Evolutionary conservation across 1,140 invertebrate genomes (phyloP), one percentile per base, ranked within the genome.

Genomic region (Mamestra configurata): DNA sequence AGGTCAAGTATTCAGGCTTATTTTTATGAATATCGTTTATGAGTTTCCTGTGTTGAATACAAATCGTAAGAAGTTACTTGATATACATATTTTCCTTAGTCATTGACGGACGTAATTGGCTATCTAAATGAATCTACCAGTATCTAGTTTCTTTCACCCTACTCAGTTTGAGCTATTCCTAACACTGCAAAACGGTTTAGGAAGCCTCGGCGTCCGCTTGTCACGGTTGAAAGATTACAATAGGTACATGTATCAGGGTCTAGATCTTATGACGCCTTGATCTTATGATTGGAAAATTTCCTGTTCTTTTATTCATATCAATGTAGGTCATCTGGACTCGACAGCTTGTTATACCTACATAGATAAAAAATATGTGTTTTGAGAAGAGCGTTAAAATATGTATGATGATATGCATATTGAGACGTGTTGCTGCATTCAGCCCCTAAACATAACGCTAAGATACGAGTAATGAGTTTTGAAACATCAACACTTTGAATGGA

Each of bases 21-120:
- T 64, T 76, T 57, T 76, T 61, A 37, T 51, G 4, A 49, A 43
- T 76, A 46, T 76, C 22, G 24, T 61, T 76, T 75, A 75, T 75
- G 71, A 75, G 71, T 57, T 57, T 57, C 51, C 68, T 57, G 71
- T 75, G 31, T 59, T 59, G 73, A 76, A 76, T 76, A 76, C 24
- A 49, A 76, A 76, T 64, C 31, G 40, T 40, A 40, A 59, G 7
- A 59, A n/a, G 20, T 55, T 55, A 40, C n/a, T 71, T 53, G 15
- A 22, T 46, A 68, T 46, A 31, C 27, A 53, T 73, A 37, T 75
- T 70, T 75, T 59, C 71, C 53, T 75, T 55, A 72, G 27, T 24
- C 71, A 75, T 40, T 24, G 31, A 57, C 18, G 37, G 6, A 43
- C 11, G 35, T 46, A 22, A 20, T 7, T 53, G 3, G 8, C 8